A percentile compares a stretch with the other conserved stretches of the same genome.
phyloP scores from a whole-genome alignment of 2,888 invertebrate genomes.

The Drosophila mulleri region DNA sequence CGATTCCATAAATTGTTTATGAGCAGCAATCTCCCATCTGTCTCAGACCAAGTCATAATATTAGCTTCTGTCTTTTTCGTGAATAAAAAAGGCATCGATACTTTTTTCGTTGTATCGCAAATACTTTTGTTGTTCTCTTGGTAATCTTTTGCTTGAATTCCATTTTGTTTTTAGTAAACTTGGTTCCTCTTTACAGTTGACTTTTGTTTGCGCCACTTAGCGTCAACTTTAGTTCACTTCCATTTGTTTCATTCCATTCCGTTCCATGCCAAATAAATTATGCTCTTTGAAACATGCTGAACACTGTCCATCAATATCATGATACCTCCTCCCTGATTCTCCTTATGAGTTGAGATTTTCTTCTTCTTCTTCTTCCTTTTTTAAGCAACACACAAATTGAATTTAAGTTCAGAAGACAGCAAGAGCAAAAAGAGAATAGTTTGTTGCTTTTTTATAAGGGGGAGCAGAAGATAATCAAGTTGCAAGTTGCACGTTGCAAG shows the following conservation, averaged over 20 bases:
- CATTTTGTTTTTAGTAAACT: constrained; percentile 20
- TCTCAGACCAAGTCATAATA: not conserved
- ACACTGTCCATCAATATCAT: constrained; percentile 41
- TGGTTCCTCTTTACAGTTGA: constrained; percentile 38
- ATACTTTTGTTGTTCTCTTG: not conserved
- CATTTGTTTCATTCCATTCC: constrained; percentile 10
- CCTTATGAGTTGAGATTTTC: not conserved
- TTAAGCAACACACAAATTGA: constrained; percentile 41
- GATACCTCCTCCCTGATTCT: not conserved
- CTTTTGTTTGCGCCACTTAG: constrained; percentile 46
- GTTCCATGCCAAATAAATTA: constrained; percentile 26
- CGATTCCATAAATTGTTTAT: constrained; percentile 1
- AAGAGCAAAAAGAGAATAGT: constrained; percentile 6
- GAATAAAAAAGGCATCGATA: not conserved
- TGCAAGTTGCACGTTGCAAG: constrained; percentile 41
- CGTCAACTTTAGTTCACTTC: constrained; percentile 18
- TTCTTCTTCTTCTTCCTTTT: not conserved
- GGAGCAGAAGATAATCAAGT: constrained; percentile 58
- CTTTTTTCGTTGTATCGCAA: too few relatives aligned
- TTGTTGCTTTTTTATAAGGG: constrained; percentile 47
- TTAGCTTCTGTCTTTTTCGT: too few relatives aligned
- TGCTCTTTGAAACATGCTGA: constrained; percentile 40
- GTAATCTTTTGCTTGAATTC: constrained; percentile 5
- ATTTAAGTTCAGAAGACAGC: constrained; percentile 24
- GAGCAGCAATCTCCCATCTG: not conserved